Evolutionary conservation across 2,113 vertebrate genomes (phyloP), one percentile per base, ranked within the genome.

Genomic region (Blennius ocellaris): DNA sequence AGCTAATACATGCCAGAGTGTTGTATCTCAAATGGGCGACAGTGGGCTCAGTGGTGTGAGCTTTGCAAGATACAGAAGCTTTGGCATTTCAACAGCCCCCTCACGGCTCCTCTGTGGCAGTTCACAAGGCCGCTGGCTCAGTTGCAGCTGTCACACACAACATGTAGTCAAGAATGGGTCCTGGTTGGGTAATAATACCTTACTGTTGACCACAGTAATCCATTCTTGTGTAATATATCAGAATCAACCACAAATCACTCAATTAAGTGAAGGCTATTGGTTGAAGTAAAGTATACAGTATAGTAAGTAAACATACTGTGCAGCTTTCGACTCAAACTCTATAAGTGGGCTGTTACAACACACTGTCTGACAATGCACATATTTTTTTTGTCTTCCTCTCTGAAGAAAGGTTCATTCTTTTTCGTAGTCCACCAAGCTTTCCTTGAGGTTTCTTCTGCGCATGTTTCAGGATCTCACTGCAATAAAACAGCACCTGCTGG

Each of bases 381-480:
- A 30, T 30, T 30, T 30, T 38, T 43, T 66, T 63, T 47, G 5
- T 66, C 8, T 17, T 17, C 58, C 11, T 66, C 15, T 45, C 10
- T 16, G 21, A 16, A 40, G 1, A 6, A 39, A 10, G 1, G 4
- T 38, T 54, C 36, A 16, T 65, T 10, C 21, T 48, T 36, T 50
- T 49, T 3, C 7, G 5, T 16, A 47, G 6, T 56, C 58, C 17
- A 14, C 38, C 5, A 36, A 54, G 10, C 38, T 68, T 44, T 78
- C 41, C 50, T n/a, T 50, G 8, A 88, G 88, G 85, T 93, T 85
- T 92, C 90, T 93, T 92, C 84, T 44, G 7, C 47, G 65, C 41
- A 63, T 96, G 95, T 96, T 94, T 94, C 94, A 92, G 92, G 52
- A 63, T 70, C 81, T 82, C 82, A n/a, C 63, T 39, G 1, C 52